Evolutionary conservation across 2,888 invertebrate genomes (phyloP), one percentile per base, ranked within the genome.

Genomic region (Hipparchia semele): DNA sequence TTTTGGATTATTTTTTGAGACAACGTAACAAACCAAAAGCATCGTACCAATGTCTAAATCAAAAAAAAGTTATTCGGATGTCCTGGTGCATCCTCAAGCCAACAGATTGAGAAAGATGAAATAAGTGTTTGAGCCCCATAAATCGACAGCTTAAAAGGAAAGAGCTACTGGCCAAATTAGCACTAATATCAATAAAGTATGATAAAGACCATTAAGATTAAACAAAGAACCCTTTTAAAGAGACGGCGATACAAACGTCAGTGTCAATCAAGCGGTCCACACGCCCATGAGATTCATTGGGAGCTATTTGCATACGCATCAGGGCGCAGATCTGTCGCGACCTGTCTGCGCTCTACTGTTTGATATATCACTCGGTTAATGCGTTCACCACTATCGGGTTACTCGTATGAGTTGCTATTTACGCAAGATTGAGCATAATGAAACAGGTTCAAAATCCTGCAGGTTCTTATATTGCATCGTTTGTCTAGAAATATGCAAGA

Each of bases 271-370:
- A 85, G 79, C 83, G 87, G 85, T 83, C 88, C 65, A 53, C 90
- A 91, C 92, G 92, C 92, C 92, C 91, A 84, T 84, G 84, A 87
- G 89, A 91, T 90, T 90, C 90, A 91, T 92, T 89, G 91, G 86
- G 86, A 86, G 88, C 85, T 89, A 91, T 93, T 93, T 93, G 93
- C 93, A 92, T 92, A 90, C 89, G 87, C 89, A 90, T 90, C 89
- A 85, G 82, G 84, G 82, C 83, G 80, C 84, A 86, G 85, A 84
- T 85, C 87, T 87, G 90, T 89, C 89, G 80, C 84, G 84, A 85
- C 84, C 84, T 87, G 88, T 80, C 84, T 83, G 84, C 84, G 84
- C 84, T 85, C 83, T 79, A 83, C 87, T 83, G 85, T 84, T 88
- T 86, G 91, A 91, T 91, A 88, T 90, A 91, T 92, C 90, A 90